Conservation (phyloP, 2,797 vertebrate species). For the Urophycis tenuis region DNA sequence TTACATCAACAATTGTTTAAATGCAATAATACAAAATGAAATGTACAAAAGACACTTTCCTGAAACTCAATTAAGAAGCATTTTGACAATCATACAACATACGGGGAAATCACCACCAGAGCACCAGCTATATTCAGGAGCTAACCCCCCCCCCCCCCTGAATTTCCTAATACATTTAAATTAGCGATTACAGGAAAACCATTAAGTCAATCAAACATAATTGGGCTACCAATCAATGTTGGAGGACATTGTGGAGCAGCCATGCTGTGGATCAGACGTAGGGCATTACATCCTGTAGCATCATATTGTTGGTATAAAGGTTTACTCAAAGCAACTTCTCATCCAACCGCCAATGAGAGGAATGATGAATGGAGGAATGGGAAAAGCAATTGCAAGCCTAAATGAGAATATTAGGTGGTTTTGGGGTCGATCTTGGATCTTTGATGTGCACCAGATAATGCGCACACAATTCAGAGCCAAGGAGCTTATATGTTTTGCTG, state of each 20-base stretch:
- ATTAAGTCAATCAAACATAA: background rate
- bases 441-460: background rate
- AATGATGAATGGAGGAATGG: background rate
- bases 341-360: background rate
- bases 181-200: background rate
- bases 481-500: background rate
- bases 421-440: too few relatives aligned
- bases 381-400: background rate
- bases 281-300: background rate
- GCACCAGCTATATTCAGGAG: background rate
- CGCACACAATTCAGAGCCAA: background rate
- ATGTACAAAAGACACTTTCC: background rate
- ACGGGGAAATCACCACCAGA: background rate
- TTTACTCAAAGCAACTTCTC: background rate
- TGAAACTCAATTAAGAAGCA: background rate
- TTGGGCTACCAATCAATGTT: background rate
- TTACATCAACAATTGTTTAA: background rate
- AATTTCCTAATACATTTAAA: background rate
- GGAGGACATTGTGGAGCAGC: background rate
- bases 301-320: too few relatives aligned
- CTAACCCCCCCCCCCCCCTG: background rate
- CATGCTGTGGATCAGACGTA: background rate
- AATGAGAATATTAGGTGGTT: background rate
- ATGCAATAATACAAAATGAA: background rate
- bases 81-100: background rate